Evolutionary conservation across 2,888 invertebrate species (phyloP).

Genomic region (Spodoptera littoralis): DNA sequence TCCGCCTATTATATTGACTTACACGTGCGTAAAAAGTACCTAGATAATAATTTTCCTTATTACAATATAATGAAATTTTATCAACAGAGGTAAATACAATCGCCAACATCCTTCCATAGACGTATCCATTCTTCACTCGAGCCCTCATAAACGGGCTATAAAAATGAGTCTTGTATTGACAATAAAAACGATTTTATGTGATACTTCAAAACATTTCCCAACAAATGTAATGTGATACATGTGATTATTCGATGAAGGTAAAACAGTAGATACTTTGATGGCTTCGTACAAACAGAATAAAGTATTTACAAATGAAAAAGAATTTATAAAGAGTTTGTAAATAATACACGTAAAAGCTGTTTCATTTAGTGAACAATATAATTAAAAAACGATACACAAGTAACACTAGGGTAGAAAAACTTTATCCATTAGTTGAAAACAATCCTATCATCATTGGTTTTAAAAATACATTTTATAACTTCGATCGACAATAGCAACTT

Average conservation of each 20-base stretch:
- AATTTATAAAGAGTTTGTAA: slow-evolving; percentile 12
- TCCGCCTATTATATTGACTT: too few relatives aligned
- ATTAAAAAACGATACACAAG: neutral
- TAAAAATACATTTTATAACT: too few relatives aligned
- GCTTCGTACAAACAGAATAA: slow-evolving; percentile 36
- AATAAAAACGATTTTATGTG: slow-evolving; percentile 79
- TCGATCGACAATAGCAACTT: too few relatives aligned
- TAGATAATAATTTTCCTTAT: slow-evolving; percentile 40
- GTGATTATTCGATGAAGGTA: slow-evolving; percentile 45
- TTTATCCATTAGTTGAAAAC: too few relatives aligned
- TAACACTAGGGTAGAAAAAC: neutral
- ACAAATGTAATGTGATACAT: slow-evolving; percentile 55
- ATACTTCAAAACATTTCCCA: slow-evolving; percentile 66
- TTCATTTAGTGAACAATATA: neutral
- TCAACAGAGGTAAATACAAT: slow-evolving; percentile 67
- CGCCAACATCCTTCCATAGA: slow-evolving; percentile 71
- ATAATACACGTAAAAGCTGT: neutral
- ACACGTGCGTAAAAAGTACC: slow-evolving; percentile 13
- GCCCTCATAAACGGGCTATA: slow-evolving; percentile 82
- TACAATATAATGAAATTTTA: slow-evolving; percentile 52
- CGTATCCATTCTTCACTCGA: slow-evolving; percentile 70
- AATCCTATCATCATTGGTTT: too few relatives aligned
- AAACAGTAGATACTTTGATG: slow-evolving; percentile 41
- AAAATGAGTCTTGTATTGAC: slow-evolving; percentile 82
- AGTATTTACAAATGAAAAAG: slow-evolving; percentile 15